Base-by-base conservation (phyloP, 2,888 invertebrate species). In the Cantharis nigra region DNA sequence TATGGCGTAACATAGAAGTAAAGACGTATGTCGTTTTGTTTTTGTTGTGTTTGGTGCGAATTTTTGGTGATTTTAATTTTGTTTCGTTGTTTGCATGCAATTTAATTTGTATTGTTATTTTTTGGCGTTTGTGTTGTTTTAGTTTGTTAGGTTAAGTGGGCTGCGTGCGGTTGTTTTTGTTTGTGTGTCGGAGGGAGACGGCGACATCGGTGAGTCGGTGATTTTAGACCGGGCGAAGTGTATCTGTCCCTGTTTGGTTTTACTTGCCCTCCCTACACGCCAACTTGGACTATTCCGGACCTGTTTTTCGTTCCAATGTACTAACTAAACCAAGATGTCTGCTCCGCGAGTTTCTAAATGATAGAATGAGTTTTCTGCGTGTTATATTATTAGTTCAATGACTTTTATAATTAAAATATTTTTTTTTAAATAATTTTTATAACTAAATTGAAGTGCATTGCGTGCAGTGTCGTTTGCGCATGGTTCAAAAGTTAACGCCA, bases 251-350 rank as follows among this genome's bases (percentile, higher is more conserved):
- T 83, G 77, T 81, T 74, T 64, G 70, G 70, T 14, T 81, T 88
- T 81, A 87, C 87, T 86, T 83, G 81, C 85, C 86, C 69, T 87
- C 89, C 83, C 88, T 88, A 85, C 85, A 76, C 87, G 87, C 49
- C 81, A 90, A 84, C 74, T 87, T 89, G 75, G 87, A 87, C 86
- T 85, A 83, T 84, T 87, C 90, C 75, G 90, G 90, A 88, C 90
- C 91, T 79, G 88, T 88, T 88, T 87, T 82, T 87, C 85, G 86
- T 86, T 85, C 78, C 81, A 90, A 79, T 84, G 90, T 80, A 89
- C 85, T 85, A 87, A 87, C 86, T 85, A 85, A 85, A 86, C 87
- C 87, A 87, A 87, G 87, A 87, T 87, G 87, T 87, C 87, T 85
- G 87, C 87, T 86, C 84, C 84, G 83, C 85, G 84, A 83, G 85